Evolutionary conservation across 2,797 vertebrate genomes (phyloP), one percentile per base, ranked within the genome.

Genomic region (Pyrocephalus nanus): DNA sequence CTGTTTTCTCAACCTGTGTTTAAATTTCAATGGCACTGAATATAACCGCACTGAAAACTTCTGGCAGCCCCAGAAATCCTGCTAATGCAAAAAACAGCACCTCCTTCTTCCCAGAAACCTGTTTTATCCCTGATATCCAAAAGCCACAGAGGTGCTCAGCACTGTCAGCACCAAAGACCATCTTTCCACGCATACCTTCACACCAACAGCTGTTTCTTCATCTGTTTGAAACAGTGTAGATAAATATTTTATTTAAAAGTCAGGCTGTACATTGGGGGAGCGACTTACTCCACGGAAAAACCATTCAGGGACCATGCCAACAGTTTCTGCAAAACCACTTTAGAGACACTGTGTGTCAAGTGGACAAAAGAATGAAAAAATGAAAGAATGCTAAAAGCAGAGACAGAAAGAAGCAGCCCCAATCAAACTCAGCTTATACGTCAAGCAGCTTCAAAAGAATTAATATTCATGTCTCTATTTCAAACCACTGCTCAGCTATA

Each of bases 321-420:
- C 55, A 58, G 88, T 67, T 95, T 86, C 80, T 38, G 90, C 93
- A 97, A 96, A 97, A 94, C 81, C 91, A 82, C 82, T 72, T 64
- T 51, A 77, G 87, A 97, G 94, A 96, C 70, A 88, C 92, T 86
- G 66, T 11, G 45, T 93, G 95, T 97, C 95, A 96, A 97, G 90
- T 25, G 65, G 93, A 92, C 95, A 96, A 97, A 96, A 97, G 95
- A 96, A 86, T 72, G 84, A 93, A 88, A 88, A 97, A 97, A 96
- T 81, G 73, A 97, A 97, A 86, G 94, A 96, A 96, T 77, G 95
- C 85, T 90, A 92, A 91, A 96, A 93, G 82, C 66, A 95, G 30
- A 85, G 58, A 61, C 54, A 74, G 58, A 87, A 76, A 77, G 83
- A 26, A 88, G 73, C 78, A 93, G 87, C 50, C 85, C 54, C 8